Evolutionary conservation across 2,797 vertebrate species (phyloP).

Genomic region (Peromyscus aztecus): DNA sequence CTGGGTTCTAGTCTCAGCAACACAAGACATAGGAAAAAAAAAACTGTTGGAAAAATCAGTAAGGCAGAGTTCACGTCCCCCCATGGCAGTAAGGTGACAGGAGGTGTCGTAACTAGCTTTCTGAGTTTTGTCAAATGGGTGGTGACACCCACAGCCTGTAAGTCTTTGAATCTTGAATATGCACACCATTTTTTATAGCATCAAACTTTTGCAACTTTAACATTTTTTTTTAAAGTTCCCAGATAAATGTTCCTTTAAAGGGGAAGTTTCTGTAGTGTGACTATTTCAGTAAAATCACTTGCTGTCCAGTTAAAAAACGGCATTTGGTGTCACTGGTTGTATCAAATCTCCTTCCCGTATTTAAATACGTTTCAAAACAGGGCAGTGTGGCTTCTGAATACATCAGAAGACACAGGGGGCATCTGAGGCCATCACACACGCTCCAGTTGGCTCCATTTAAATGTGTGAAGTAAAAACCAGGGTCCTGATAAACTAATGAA

Average conservation of each 20-base stretch:
- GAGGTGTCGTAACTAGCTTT: background rate
- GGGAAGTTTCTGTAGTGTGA: background rate
- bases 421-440: slow-evolving; percentile 19
- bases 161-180: background rate
- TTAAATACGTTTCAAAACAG: slow-evolving; percentile 21
- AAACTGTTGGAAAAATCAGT: background rate
- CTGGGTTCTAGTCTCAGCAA: background rate
- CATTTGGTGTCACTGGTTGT: background rate
- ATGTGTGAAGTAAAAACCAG: slow-evolving; percentile 39
- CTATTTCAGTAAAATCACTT: background rate
- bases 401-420: slow-evolving; percentile 34
- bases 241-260: background rate
- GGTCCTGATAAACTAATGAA: slow-evolving; percentile 68
- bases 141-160: background rate
- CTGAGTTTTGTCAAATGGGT: background rate
- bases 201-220: background rate
- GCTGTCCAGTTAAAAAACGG: background rate
- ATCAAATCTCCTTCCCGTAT: background rate
- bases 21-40: background rate
- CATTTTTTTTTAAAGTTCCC: background rate
- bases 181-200: background rate
- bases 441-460: slow-evolving; percentile 35
- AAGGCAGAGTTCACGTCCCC: background rate
- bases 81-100: background rate
- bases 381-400: background rate